Evolutionary conservation across 2,888 invertebrate species (phyloP).

Genomic region (Standfussiana lucernea): DNA sequence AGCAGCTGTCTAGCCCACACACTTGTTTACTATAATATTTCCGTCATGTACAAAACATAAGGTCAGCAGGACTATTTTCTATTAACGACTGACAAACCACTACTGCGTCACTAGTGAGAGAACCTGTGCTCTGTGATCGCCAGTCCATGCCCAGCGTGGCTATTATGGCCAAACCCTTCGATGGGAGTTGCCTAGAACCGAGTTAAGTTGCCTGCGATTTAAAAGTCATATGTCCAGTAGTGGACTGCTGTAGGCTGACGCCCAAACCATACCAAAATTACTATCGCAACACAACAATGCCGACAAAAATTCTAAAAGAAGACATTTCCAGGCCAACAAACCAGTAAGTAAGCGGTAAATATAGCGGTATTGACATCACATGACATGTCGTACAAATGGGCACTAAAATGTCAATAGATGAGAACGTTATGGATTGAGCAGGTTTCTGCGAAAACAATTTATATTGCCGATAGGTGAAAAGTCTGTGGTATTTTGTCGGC

Average conservation of each 20-base stretch:
- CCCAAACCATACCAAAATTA: neutral
- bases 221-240: too few species aligned
- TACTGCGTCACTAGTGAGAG: too few species aligned
- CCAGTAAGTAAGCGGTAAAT: neutral
- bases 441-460: conserved; percentile 3
- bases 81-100: too few species aligned
- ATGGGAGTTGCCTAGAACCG: too few species aligned
- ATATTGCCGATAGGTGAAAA: neutral
- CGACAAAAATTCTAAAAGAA: neutral
- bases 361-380: conserved; percentile 23
- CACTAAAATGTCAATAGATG: conserved; percentile 19
- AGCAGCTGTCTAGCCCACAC: too few species aligned
- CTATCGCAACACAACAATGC: neutral
- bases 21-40: too few species aligned
- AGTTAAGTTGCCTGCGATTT: too few species aligned
- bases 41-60: too few species aligned
- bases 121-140: too few species aligned
- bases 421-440: conserved; percentile 14
- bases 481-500: neutral
- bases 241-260: neutral
- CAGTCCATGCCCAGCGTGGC: too few species aligned
- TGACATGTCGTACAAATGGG: neutral
- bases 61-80: too few species aligned
- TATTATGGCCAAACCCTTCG: too few species aligned
- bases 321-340: conserved; percentile 11